phyloP scores from a whole-genome alignment of 2,113 vertebrate species.

The Rostratula benghalensis region DNA sequence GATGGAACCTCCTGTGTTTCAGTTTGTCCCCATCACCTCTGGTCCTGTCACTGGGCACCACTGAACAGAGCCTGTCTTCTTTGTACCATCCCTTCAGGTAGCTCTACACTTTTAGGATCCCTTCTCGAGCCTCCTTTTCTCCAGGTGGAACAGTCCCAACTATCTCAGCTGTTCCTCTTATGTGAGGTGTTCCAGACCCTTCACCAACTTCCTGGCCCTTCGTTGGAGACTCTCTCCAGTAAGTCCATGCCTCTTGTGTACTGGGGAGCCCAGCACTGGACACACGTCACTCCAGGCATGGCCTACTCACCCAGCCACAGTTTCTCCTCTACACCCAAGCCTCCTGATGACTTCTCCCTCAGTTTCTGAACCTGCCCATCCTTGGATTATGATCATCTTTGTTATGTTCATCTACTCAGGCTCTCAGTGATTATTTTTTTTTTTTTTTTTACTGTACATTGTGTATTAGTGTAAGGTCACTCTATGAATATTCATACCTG shows the following conservation, averaged over 20 bases:
- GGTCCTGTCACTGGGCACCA: too few species aligned
- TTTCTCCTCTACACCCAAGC: not conserved
- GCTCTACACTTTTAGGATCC: too few species aligned
- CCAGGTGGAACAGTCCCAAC: too few species aligned
- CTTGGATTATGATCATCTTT: not conserved
- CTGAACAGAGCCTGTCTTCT: too few species aligned
- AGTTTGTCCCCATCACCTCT: not conserved
- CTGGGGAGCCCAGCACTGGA: not conserved
- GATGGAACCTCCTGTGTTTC: not conserved
- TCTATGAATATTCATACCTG: accelerated
- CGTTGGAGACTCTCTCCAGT: not conserved
- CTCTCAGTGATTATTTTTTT: too few species aligned
- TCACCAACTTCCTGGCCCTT: not conserved
- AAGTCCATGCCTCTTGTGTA: too few species aligned
- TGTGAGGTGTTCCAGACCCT: not conserved
- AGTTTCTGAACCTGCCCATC: not conserved
- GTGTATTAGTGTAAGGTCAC: not conserved
- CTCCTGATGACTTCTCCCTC: not conserved
- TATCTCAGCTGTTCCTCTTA: too few species aligned
- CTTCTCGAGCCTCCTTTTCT: too few species aligned
- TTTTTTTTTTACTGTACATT: too few species aligned
- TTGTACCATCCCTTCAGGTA: too few species aligned
- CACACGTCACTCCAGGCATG: not conserved
- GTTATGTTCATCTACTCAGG: not conserved
- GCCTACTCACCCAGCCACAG: not conserved